Base-by-base conservation (phyloP, 2,797 vertebrate genomes). In the Sebastes wilsoni region DNA sequence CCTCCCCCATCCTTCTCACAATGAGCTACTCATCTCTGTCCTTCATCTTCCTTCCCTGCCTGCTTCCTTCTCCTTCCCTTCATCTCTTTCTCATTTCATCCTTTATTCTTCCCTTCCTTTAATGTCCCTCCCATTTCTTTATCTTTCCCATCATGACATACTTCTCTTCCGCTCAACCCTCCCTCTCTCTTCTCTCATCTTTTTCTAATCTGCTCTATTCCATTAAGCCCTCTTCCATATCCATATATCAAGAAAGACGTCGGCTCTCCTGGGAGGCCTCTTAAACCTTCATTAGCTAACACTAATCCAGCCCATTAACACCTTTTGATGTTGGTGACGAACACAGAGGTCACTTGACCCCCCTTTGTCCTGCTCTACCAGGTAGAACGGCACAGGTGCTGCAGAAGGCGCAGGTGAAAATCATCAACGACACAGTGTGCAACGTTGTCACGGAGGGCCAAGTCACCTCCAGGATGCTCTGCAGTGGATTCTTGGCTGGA, bases 391-490 rank as follows among this genome's bases (percentile, higher is more conserved):
- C 96, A 1, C 25, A 36, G 42, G 4, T 93, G 32, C 89, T 97
- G 54, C 96, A 96, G 91, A 96, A 96, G 74, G 96, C 96, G 0
- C 82, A 84, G 6, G 95, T 97, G 73, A 96, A 97, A 91, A 93
- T 97, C 71, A 97, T 97, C 87, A 97, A 96, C 14, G 95, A 96
- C 84, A 91, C 95, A 0, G 94, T 96, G 52, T 97, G 96, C 54
- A 68, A 95, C 32, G 2, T 38, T 2, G 94, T 96, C 66, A 96
- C 94, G 0, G 93, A 95, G 64, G 94, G 94, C 70, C 93, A 95
- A 85, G 76, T 96, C 83, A 96, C 96, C 8, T 95, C 96, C 68
- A 94, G 96, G 85, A 96, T 97, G 96, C 81, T 97, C 67, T 96
- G 96, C 92, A 96, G 95, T 5, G 96, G 96, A 27, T 95, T 94